Evolutionary conservation across 2,797 vertebrate species (phyloP).

Genomic region (Semaprochilodus insignis): DNA sequence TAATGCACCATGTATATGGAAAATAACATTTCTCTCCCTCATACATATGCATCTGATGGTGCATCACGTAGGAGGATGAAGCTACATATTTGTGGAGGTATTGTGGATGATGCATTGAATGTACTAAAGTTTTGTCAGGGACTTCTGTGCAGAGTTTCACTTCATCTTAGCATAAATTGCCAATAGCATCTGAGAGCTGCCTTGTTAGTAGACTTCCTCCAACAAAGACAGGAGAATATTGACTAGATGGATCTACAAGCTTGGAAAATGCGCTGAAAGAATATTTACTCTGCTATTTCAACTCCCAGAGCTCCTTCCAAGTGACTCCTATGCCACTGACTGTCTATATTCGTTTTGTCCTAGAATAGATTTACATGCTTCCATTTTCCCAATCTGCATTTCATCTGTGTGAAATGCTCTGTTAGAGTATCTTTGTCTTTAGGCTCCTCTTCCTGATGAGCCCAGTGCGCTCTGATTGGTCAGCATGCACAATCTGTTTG

Average conservation of each 20-base stretch:
- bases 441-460: too few species aligned
- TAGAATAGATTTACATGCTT: too few species aligned
- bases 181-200: neutral
- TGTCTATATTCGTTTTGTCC: neutral
- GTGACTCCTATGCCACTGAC: neutral
- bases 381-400: too few species aligned
- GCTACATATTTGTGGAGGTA: too few species aligned
- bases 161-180: neutral
- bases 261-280: neutral
- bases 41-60: too few species aligned
- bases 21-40: too few species aligned
- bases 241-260: neutral
- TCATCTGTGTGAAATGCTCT: too few species aligned
- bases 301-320: neutral
- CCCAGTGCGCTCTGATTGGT: too few species aligned
- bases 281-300: neutral
- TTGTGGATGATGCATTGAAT: neutral
- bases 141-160: neutral
- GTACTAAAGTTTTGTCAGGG: neutral
- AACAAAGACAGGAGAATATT: neutral
- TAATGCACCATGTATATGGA: neutral
- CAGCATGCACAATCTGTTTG: too few species aligned
- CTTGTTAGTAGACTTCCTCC: neutral
- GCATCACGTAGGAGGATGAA: too few species aligned
- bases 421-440: too few species aligned